Percentiles rank a stretch among this genome's conserved stretches.
These are phyloP conservation scores for Silurus meridionalis DNA, from an alignment of 2,113 vertebrate genomes.

Conservation along the genomic window DNA sequence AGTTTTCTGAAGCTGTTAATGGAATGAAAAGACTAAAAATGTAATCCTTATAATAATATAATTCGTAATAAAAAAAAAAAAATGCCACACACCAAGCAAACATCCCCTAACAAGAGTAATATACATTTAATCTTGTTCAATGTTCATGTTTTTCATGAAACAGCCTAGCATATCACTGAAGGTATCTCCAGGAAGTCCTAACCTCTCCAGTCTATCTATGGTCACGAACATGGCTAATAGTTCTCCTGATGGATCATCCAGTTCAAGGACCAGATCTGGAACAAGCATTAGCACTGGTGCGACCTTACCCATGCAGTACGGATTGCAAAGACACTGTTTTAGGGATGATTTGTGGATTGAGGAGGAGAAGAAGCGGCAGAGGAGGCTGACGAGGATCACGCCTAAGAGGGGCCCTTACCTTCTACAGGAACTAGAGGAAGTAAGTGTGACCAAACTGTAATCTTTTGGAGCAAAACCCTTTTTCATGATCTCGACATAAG, in stretches of 20 bases:
- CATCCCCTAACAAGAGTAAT: neutral
- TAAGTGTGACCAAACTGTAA: slow-evolving; percentile 66
- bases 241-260: slow-evolving; percentile 35
- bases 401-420: slow-evolving; percentile 55
- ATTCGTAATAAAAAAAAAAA: no score
- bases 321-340: slow-evolving; percentile 64
- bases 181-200: slow-evolving; percentile 61
- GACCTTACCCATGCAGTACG: slow-evolving; percentile 51
- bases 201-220: slow-evolving; percentile 57
- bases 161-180: slow-evolving; percentile 61
- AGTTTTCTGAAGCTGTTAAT: neutral
- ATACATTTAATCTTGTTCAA: neutral
- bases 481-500: no score
- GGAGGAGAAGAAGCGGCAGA: slow-evolving; percentile 75
- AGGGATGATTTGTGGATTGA: slow-evolving; percentile 83
- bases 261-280: slow-evolving; percentile 45
- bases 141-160: slow-evolving; percentile 46
- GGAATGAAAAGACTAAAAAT: neutral
- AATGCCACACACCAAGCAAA: neutral
- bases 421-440: slow-evolving; percentile 69
- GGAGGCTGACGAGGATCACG: slow-evolving; percentile 66
- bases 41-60: neutral
- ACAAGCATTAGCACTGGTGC: slow-evolving; percentile 27
- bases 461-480: neutral
- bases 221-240: slow-evolving; percentile 55